These are phyloP conservation scores for Rhinolophus ferrumequinum DNA, from an alignment of 2,113 vertebrate species.

Conservation along the genomic window DNA sequence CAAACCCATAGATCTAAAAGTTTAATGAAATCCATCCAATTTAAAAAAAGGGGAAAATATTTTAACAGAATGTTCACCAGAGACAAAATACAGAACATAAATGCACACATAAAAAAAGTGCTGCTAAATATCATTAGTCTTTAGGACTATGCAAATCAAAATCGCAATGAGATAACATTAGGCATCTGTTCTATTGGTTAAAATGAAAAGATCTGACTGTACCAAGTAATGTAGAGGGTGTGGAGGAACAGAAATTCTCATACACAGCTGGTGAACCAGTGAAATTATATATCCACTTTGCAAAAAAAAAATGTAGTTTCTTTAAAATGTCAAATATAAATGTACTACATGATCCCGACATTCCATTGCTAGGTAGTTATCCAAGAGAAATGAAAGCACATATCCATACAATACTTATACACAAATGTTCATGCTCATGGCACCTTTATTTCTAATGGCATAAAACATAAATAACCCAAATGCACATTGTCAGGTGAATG, in stretches of 20 bases:
- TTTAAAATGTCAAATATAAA: neutral
- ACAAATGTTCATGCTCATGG: neutral
- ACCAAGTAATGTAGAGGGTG: neutral
- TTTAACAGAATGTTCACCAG: neutral
- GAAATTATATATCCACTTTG: neutral
- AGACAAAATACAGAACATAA: neutral
- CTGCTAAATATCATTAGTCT: neutral
- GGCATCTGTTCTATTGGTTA: neutral
- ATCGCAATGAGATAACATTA: neutral
- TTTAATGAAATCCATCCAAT: neutral
- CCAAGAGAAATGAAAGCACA: neutral
- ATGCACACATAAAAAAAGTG: neutral
- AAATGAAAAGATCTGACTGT: neutral
- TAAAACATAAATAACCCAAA: neutral
- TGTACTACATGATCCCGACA: neutral
- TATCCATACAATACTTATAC: neutral
- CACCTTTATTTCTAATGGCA: neutral
- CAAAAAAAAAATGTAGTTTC: neutral
- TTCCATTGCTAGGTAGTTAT: neutral
- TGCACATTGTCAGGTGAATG: neutral
- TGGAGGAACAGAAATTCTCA: neutral
- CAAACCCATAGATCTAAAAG: too few species aligned
- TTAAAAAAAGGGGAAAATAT: neutral
- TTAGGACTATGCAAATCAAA: neutral
- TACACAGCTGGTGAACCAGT: neutral